Percentiles rank a stretch among this genome's conserved stretches.
These are phyloP conservation scores for Apamea epomidion DNA, from an alignment of 2,888 invertebrate species.

Conservation along the genomic window DNA sequence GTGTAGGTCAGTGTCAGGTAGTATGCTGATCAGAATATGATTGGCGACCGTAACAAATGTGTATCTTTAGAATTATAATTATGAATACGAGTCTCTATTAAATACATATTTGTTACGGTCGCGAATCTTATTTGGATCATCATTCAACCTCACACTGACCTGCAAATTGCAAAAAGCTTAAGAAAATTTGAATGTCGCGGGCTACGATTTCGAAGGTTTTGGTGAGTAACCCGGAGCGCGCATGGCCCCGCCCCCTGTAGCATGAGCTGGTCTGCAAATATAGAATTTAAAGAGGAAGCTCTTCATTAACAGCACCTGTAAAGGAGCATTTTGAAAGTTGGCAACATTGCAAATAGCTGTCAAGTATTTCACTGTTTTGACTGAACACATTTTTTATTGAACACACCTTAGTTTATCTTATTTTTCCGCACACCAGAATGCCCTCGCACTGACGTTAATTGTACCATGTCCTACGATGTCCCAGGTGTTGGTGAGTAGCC, in stretches of 20 bases:
- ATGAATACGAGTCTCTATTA: not conserved
- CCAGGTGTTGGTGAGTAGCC: conserved; percentile 82
- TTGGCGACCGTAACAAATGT: not conserved
- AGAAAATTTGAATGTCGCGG: not conserved
- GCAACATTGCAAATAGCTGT: not conserved
- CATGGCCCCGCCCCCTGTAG: conserved; percentile 66
- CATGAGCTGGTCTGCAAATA: conserved; percentile 19
- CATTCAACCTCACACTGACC: not conserved
- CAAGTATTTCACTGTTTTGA: not conserved
- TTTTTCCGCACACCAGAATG: conserved; percentile 3
- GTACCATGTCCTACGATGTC: conserved; percentile 53
- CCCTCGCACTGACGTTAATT: conserved; percentile 12
- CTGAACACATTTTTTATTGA: not conserved
- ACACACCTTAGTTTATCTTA: not conserved
- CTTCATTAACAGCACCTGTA: not conserved
- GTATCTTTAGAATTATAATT: not conserved
- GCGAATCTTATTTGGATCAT: not conserved
- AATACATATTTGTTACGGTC: not conserved
- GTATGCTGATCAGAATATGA: not conserved
- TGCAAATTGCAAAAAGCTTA: not conserved
- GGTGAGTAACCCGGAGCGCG: conserved; percentile 79
- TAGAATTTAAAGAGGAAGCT: not conserved
- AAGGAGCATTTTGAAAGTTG: not conserved
- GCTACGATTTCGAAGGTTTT: conserved; percentile 74
- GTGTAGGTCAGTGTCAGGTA: not conserved